A percentile compares a stretch with the other conserved stretches of the same genome.
Evolutionary conservation across 2,113 vertebrate genomes (phyloP).

Genomic region (Physeter macrocephalus): DNA sequence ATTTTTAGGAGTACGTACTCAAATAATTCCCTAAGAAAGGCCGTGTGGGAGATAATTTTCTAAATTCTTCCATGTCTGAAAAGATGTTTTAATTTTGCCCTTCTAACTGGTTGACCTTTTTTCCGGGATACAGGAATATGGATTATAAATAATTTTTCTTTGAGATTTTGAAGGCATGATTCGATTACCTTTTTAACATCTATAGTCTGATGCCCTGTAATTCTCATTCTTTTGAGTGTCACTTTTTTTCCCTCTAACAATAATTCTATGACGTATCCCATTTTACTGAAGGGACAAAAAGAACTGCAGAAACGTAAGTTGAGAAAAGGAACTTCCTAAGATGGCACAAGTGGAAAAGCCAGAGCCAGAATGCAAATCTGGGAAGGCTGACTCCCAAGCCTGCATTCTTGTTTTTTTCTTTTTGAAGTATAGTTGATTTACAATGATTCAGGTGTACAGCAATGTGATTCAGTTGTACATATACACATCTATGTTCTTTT

Average conservation of each 20-base stretch:
- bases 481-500: fast-evolving
- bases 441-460: fast-evolving
- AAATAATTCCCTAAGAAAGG: background rate
- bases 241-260: background rate
- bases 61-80: background rate
- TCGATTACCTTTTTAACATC: background rate
- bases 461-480: fast-evolving
- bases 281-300: background rate
- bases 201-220: background rate
- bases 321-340: background rate
- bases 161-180: background rate
- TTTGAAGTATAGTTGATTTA: background rate
- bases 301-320: background rate
- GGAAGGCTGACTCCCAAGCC: background rate
- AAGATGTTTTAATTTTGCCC: background rate
- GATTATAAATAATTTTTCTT: background rate
- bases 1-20: background rate
- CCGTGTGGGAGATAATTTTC: background rate
- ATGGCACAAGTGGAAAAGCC: background rate
- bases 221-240: background rate
- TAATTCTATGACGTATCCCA: background rate
- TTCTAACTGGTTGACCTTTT: background rate
- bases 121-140: background rate
- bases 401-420: background rate
- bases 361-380: background rate